phyloP scores from a whole-genome alignment of 2,888 invertebrate genomes.

The Protonemura montana region DNA sequence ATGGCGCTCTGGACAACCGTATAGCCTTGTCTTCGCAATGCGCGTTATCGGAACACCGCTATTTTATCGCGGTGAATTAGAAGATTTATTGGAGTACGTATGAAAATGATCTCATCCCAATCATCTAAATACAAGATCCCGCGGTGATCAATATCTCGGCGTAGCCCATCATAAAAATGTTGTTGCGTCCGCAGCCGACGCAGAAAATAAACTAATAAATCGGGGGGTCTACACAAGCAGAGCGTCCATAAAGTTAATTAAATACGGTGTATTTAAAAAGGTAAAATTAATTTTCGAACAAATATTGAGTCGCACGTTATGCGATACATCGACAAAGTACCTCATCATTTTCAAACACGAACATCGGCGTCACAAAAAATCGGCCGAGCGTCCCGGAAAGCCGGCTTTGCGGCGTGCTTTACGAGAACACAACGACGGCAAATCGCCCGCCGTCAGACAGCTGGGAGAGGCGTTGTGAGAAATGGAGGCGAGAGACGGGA shows the following conservation, averaged over 20 bases:
- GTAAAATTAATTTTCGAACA: background rate
- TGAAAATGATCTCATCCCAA: conserved; percentile 33
- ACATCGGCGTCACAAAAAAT: background rate
- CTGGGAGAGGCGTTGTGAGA: no score
- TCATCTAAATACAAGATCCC: conserved; percentile 21
- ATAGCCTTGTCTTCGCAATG: background rate
- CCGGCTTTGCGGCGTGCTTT: no score
- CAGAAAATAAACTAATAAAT: background rate
- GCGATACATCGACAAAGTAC: background rate
- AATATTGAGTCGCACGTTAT: background rate
- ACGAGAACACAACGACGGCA: no score
- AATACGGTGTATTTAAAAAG: background rate
- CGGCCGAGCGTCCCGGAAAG: no score
- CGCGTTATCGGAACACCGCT: background rate
- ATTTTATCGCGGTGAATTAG: background rate
- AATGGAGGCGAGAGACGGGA: no score
- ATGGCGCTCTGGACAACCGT: background rate
- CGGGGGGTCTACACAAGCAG: background rate
- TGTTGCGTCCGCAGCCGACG: background rate
- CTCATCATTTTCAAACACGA: background rate
- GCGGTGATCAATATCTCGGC: background rate
- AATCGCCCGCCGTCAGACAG: no score
- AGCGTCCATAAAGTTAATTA: background rate
- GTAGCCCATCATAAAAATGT: background rate
- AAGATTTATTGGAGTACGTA: conserved; percentile 22